A percentile compares a stretch with the other conserved stretches of the same genome.
Evolutionary conservation across 1,140 invertebrate genomes (phyloP).

Genomic region (Macrotrachela quadricornifera): DNA sequence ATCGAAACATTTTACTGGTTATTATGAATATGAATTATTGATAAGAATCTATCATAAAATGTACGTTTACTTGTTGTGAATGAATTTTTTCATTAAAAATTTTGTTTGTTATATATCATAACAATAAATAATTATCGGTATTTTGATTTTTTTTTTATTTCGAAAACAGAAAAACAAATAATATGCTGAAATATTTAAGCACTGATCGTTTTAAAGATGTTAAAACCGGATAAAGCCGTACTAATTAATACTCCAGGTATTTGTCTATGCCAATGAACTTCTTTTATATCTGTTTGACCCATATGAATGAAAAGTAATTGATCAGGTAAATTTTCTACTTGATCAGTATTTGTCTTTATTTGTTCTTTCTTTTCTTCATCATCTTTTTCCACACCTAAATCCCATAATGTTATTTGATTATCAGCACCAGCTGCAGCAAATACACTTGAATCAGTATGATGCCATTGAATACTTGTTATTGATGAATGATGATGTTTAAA

Average conservation of each 20-base stretch:
- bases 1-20: no score
- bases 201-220: conserved; percentile 93
- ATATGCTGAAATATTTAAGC: conserved; percentile 40
- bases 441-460: conserved; percentile 68
- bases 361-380: conserved; percentile 25
- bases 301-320: conserved; percentile 93
- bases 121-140: no score
- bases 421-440: conserved; percentile 79
- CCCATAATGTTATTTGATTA: conserved; percentile 89
- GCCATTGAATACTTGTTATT: conserved; percentile 89
- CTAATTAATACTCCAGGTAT: conserved; percentile 74
- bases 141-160: not conserved
- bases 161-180: not conserved
- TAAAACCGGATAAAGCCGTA: conserved; percentile 78
- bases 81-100: no score
- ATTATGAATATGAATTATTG: no score
- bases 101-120: no score
- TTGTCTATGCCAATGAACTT: conserved; percentile 93
- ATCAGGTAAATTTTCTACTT: conserved; percentile 53
- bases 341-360: not conserved
- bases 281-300: conserved; percentile 91
- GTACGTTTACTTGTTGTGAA: no score
- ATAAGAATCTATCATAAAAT: no score
- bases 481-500: conserved; percentile 79
- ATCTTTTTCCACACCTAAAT: conserved; percentile 69